Evolutionary conservation across 2,113 vertebrate species (phyloP), one percentile per base, ranked within the genome.

Genomic region (Triplophysa tibetana): DNA sequence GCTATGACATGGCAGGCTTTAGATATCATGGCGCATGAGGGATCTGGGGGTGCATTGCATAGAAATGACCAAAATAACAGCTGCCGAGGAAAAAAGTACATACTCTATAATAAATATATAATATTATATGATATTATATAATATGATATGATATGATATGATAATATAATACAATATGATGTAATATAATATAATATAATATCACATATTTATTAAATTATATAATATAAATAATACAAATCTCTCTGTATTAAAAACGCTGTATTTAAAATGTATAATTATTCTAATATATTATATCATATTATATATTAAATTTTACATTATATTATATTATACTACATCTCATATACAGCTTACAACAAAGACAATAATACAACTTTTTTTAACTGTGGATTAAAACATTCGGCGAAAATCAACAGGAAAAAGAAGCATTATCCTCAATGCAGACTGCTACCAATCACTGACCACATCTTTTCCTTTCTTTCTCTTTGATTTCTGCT

Each of bases 1-100:
- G 76, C 88, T 85, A 87, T 90, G 88, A 91, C 91, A 91, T 90
- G 89, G 87, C 88, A 87, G 85, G 89, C 87, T 91, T 92, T 91
- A 89, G 89, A 91, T 92, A 91, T 90, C 83, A 87, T 82, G 87
- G 88, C 77, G 76, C 77, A 69, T 81, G 81, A 82, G 17, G 72
- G 79, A 86, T 85, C 75, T 86, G 62, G 75, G 69, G 67, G 52
- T 68, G 72, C 68, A 63, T 48, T 21, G 48, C 63, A 68, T 82
- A 64, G 50, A 83, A 79, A 77, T 48, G 45, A 58, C 54, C 70
- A 86, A 61, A 75, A 81, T 75, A 75, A 82, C 68, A 21, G 54
- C 54, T 74, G 43, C 48, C 6, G 16, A 12, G 45, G 38, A 64
- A 82, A 70, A 70, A 70, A 70, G 43, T 12, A 38, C 33, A 38